Evolutionary conservation across 2,113 vertebrate species (phyloP).

Genomic region (Macquaria ambigua): DNA sequence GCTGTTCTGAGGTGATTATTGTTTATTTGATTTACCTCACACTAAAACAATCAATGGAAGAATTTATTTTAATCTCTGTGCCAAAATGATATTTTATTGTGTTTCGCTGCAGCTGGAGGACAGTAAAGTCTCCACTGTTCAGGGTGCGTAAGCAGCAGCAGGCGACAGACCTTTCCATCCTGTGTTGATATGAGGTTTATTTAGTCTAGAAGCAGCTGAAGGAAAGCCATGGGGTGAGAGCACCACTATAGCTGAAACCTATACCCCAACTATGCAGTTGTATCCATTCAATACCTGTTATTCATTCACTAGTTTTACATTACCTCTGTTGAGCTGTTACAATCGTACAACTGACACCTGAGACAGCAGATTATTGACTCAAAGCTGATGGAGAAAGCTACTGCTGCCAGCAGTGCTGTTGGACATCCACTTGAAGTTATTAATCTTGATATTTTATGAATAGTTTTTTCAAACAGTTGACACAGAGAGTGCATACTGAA

Average conservation of each 20-base stretch:
- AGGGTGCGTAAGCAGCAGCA: constrained; percentile 29
- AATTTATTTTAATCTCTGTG: neutral
- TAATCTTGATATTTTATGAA: constrained; percentile 27
- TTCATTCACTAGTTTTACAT: constrained; percentile 24
- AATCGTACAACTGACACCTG: constrained; percentile 13
- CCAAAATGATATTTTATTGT: constrained; percentile 31
- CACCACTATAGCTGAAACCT: constrained; percentile 30
- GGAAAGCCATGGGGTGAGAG: constrained; percentile 23
- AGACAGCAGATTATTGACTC: constrained; percentile 17
- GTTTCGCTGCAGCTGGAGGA: constrained; percentile 17
- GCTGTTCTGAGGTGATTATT: constrained; percentile 22
- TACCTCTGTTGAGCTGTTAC: constrained; percentile 12
- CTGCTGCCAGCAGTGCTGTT: constrained; percentile 17
- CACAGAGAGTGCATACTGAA: neutral
- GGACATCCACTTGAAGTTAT: constrained; percentile 13
- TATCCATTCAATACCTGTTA: constrained; percentile 28
- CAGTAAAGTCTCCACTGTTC: constrained; percentile 14
- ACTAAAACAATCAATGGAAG: constrained; percentile 22
- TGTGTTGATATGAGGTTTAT: constrained; percentile 69
- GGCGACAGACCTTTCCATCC: constrained; percentile 58
- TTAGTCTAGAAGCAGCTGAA: constrained; percentile 65
- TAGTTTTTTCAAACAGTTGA: constrained; percentile 30
- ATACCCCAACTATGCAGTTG: neutral
- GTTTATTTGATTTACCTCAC: constrained; percentile 42
- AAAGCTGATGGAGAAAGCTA: constrained; percentile 12